Evolutionary conservation across 2,888 invertebrate species (phyloP), one percentile per base, ranked within the genome.

Genomic region (Agrochola lota): DNA sequence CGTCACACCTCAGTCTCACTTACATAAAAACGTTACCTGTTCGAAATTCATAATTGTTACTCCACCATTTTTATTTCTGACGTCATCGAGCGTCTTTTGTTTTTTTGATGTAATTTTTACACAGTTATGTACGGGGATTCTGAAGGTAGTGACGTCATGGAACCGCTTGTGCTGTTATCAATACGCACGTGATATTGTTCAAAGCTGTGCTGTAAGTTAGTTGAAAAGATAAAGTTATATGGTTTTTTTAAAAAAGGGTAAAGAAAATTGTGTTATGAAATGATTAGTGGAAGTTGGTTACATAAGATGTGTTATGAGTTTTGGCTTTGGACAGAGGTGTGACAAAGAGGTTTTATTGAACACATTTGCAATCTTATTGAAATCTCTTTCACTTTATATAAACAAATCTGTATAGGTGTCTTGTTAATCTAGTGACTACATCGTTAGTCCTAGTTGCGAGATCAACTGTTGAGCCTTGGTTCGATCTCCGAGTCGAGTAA

Each of bases 131-230:
- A 55, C 15, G 30, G 26, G 20, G n/a, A 11, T 63, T 23, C 40
- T 30, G 30, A 0, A 17, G 5, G 3, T 0, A 8, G 9, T 52
- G 57, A 59, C 77, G 78, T 66, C 57, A 66, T 59, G 0, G 2
- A 20, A 35, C 26, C 40, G 11, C 17, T 17, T 75, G 12, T 64
- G 63, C 30, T 40, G 17, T 78, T 40, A 23, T 64, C 3, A 20
- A 4, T 62, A 62, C 81, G 78, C 64, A 75, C 81, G 81, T 57
- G 57, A 80, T 35, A 40, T 35, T 62, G 40, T 60, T 57, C 8
- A 20, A 46, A 74, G 15, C 20, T 43, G 11, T 55, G 74, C 11
- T 40, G 9, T 55, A 40, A 57, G 6, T 40, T 23, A 9, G 12
- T 57, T 78, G 23, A 26, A 46, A 63, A 52, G 17, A 26, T 49